Percentiles rank a stretch among this genome's conserved stretches.
Evolutionary conservation across 2,888 invertebrate genomes (phyloP).

Genomic region (Hirtodrosophila duncani): DNA sequence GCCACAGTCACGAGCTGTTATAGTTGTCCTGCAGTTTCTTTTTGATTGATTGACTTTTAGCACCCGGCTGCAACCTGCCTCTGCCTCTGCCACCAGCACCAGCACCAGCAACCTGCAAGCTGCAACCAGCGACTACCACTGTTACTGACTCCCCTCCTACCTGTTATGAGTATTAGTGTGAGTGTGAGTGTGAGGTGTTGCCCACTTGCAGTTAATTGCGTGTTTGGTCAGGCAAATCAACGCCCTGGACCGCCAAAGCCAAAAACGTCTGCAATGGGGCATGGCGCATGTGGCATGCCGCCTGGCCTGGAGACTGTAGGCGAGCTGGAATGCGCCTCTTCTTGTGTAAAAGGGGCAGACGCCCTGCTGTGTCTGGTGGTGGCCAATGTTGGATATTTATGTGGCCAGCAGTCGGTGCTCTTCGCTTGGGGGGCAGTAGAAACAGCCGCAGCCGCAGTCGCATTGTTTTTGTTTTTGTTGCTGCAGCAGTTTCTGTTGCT

Average conservation of each 20-base stretch:
- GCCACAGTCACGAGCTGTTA: constrained; percentile 35
- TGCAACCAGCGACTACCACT: constrained; percentile 1
- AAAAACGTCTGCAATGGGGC: constrained; percentile 24
- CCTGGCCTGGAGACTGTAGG: constrained; percentile 24
- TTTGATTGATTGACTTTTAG: no score
- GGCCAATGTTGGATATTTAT: constrained; percentile 61
- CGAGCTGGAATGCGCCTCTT: constrained; percentile 18
- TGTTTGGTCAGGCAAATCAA: constrained; percentile 62
- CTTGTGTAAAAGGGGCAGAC: background rate
- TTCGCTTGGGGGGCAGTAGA: constrained; percentile 19
- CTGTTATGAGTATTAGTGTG: background rate
- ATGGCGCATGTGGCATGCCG: constrained; percentile 18
- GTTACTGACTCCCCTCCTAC: background rate
- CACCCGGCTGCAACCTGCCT: no score
- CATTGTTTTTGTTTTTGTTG: constrained; percentile 29
- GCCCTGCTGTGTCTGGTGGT: constrained; percentile 26
- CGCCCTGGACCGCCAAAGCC: constrained; percentile 39
- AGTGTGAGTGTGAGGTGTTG: constrained; percentile 51
- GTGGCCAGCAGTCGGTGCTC: constrained; percentile 58
- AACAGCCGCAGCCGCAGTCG: constrained; percentile 41
- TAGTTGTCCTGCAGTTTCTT: no score
- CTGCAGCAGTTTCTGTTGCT: constrained; percentile 17
- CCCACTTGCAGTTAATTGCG: constrained; percentile 65
- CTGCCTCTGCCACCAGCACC: no score
- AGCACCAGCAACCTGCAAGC: no score